Base-by-base conservation (phyloP, 2,888 invertebrate genomes). In the Chalcosyrphus nemorum region DNA sequence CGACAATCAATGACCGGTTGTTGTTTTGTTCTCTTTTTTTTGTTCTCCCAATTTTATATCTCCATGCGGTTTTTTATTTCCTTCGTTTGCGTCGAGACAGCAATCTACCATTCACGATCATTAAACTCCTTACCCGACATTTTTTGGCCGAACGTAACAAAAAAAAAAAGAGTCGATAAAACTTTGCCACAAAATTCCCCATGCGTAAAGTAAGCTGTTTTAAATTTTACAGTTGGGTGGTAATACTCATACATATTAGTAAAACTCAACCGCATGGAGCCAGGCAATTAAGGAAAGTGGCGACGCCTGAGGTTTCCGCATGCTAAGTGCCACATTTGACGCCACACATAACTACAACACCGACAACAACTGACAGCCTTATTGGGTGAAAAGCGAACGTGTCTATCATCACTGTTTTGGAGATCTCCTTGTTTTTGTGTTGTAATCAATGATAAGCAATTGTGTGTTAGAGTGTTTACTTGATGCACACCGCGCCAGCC, bases 241-340 rank as follows among this genome's bases (percentile, higher is more conserved):
- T 29, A 38, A 24, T 24, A n/a, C n/a, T n/a, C n/a, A n/a, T n/a
- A n/a, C n/a, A n/a, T n/a, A 7, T 38, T 5, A 47, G 24, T 52
- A 19, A 32, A 43, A 71, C 24, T n/a, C n/a, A 76, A 13, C 9
- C 50, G 5, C 52, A 52, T 21, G 29, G 43, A 72, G 75, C 21
- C 56, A 50, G 41, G 75, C 75, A 70, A 81, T 81, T 70, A 80
- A 66, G 66, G 50, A 68, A 61, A 63, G 63, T 4, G n/a, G 63
- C 13, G 38, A 2, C 13, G 38, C 50, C 75, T 63, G 38, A 41
- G 45, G 57, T 50, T 76, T 66, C 65, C 71, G 77, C 66, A 43
- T 77, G 81, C 47, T 66, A 72, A 82, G 81, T 82, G 71, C 45
- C 45, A n/a, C n/a, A 27, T 76, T 76, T 65, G 76, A 81, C 81